Base-by-base conservation (phyloP, 2,888 invertebrate species). In the Deilephila porcellus region DNA sequence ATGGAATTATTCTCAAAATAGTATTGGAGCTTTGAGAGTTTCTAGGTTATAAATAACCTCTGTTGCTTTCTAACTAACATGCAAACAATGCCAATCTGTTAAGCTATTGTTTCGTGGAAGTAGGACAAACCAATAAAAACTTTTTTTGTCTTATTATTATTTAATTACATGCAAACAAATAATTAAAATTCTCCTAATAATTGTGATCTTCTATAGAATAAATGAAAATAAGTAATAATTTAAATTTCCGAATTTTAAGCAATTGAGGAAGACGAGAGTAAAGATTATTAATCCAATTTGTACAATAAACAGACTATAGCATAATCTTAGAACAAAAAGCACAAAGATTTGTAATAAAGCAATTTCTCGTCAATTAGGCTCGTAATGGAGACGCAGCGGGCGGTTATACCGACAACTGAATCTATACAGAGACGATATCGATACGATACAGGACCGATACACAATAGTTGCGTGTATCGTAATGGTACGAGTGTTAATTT, bases 401-500 rank as follows among this genome's bases (percentile, higher is more conserved):
- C 74, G 79, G 79, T 78, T 78, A 79, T 79, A 81, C 79, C 76
- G 56, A 56, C 56, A 76, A 77, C 77, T 78, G 77, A 79, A 81
- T 81, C 60, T 60, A 17, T 60, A 60, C 29, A 80, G 78, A 79
- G 75, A 76, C 37, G 52, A 77, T 74, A 73, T 56, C 25, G 71
- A 70, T 72, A 63, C 52, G 59, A 73, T 45, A 72, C 37, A 32
- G 70, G 60, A 77, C 76, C 74, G 74, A 70, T 64, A 70, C 62
- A 75, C 73, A 77, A 76, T 74, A 74, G 73, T 74, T 71, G 73
- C 63, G 76, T 77, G 79, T 77, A 78, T 83, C 75, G 80, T 80
- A 81, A 81, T 79, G 76, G 76, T 78, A 79, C 79, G 80, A 81
- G 80, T 82, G 80, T 81, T 83, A 82, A 84, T 84, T 83, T 82